Base-by-base conservation (phyloP, 2,888 invertebrate genomes). In the Helicoverpa assulta region DNA sequence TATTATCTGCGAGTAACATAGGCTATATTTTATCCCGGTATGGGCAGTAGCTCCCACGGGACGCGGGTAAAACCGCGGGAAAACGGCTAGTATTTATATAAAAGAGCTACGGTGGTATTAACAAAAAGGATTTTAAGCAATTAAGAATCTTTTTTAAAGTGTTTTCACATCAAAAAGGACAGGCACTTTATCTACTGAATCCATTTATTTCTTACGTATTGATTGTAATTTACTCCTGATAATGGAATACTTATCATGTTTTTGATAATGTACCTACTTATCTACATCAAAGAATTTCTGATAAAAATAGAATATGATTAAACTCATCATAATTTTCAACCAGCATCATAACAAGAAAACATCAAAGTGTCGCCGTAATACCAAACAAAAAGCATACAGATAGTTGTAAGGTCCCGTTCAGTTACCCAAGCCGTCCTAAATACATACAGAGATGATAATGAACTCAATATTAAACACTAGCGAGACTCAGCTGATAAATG, bases 371-470 rank as follows among this genome's bases (percentile, higher is more conserved):
- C 53, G 14, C 57, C 71, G 66, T 73, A 76, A 67, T 61, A 50
- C 54, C 65, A 79, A 76, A 76, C 56, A 76, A 74, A 76, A 76
- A 66, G 70, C 79, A 77, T 76, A 83, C 73, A 83, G 67, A 83
- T 79, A 81, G 70, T 79, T 59, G 68, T 53, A 58, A 68, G 70
- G 69, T 68, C 61, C 69, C 72, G 65, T 61, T 57, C 50, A 66
- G 78, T 84, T 78, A 68, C 79, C 56, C 61, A 70, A 66, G 59
- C 57, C 76, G 76, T 80, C 80, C 84, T 83, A 84, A 82, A 83
- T 82, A 83, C 82, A 84, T 83, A 84, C 76, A 78, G 75, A 78
- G 72, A 70, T 72, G 78, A 72, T 83, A 83, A 83, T 80, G 80
- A 84, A 83, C 83, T 76, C 66, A 73, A 74, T 82, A 78, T 78